Percentiles rank a stretch among this genome's conserved stretches.
Evolutionary conservation across 2,113 vertebrate species (phyloP).

Genomic region (Terrapene triunguis): DNA sequence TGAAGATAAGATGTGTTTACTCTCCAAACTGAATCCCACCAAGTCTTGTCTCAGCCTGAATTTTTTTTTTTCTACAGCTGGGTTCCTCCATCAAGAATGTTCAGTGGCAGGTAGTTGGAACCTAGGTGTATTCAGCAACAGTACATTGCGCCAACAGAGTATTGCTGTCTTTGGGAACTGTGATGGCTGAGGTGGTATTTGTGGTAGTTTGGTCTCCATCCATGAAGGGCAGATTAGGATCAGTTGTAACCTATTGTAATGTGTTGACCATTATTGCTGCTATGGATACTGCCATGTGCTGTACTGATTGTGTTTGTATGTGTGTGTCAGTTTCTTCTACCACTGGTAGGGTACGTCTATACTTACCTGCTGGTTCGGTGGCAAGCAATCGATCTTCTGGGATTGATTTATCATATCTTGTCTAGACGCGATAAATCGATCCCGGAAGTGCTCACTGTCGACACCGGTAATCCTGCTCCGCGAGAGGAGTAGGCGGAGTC

Average conservation of each 20-base stretch:
- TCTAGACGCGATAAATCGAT: too few relatives aligned
- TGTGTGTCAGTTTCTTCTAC: not conserved
- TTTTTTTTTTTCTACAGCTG: not conserved
- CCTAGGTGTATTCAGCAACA: not conserved
- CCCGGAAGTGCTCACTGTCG: too few relatives aligned
- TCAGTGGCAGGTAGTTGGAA: not conserved
- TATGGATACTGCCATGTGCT: not conserved
- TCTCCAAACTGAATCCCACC: not conserved
- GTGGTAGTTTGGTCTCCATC: not conserved
- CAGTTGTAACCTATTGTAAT: not conserved
- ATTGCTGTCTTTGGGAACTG: not conserved
- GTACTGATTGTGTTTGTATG: not conserved
- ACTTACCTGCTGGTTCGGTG: too few relatives aligned
- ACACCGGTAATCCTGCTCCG: too few relatives aligned
- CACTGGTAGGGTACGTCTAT: not conserved
- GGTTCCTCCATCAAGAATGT: not conserved
- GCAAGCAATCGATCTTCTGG: too few relatives aligned
- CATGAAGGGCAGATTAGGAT: not conserved
- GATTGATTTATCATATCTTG: too few relatives aligned
- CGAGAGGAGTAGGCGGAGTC: too few relatives aligned
- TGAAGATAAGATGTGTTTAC: not conserved
- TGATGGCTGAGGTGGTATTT: not conserved
- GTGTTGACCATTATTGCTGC: not conserved
- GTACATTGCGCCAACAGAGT: not conserved
- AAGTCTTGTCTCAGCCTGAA: not conserved